Evolutionary conservation across 1,140 invertebrate species (phyloP).

Genomic region (Limonius californicus): DNA sequence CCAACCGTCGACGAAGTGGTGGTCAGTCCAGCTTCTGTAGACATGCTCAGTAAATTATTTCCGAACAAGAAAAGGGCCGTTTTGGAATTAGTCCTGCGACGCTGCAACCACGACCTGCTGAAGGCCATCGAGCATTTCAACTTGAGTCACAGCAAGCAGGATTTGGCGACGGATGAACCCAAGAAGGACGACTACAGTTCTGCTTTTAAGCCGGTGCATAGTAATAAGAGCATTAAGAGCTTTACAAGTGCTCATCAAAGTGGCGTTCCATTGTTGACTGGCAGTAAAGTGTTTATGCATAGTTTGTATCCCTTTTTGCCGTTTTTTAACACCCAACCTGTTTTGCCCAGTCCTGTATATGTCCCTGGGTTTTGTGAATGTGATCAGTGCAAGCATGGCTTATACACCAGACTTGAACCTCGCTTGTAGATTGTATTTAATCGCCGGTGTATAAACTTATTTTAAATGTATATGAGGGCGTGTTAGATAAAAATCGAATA

Average conservation of each 20-base stretch:
- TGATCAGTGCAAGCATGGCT: constrained; percentile 41
- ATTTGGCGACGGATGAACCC: neutral
- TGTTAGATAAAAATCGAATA: too few species aligned
- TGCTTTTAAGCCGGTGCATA: constrained; percentile 39
- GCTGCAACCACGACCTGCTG: constrained; percentile 44
- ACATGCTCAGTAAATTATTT: constrained; percentile 82
- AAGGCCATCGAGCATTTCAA: constrained; percentile 47
- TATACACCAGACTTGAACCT: constrained; percentile 15
- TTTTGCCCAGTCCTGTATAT: constrained; percentile 43
- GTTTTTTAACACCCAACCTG: constrained; percentile 42
- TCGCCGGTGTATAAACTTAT: too few species aligned
- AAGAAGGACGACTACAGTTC: constrained; percentile 24
- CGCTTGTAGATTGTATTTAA: constrained; percentile 14
- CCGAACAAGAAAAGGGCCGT: constrained; percentile 83
- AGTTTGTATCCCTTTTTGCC: constrained; percentile 46
- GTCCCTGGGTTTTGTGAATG: constrained; percentile 46
- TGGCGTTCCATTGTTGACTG: constrained; percentile 38
- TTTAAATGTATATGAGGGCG: too few species aligned
- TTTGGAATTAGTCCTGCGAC: constrained; percentile 63
- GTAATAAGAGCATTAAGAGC: neutral
- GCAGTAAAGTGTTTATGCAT: constrained; percentile 43
- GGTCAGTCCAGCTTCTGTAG: constrained; percentile 64
- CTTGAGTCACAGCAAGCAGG: constrained; percentile 26
- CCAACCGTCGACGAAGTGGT: constrained; percentile 30
- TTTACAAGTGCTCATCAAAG: constrained; percentile 25